Conservation (phyloP, 2,888 invertebrate genomes). For the Sphaerophoria rueppellii region DNA sequence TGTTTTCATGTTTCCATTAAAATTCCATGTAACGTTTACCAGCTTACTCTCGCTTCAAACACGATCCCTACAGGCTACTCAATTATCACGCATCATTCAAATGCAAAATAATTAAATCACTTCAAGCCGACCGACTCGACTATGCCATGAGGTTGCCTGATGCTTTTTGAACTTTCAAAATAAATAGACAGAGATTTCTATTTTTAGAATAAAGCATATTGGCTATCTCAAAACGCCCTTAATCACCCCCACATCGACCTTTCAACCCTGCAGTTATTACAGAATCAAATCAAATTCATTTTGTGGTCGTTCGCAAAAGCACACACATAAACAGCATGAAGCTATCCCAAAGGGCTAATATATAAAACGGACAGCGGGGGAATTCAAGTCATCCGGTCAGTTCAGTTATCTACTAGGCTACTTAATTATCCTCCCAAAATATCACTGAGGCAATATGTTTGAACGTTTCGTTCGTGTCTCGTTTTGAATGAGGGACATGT, state of each 20-base stretch:
- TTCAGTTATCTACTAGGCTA: neutral
- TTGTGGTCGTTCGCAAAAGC: conserved; percentile 1
- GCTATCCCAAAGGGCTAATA: conserved; percentile 1
- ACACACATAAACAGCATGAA: neutral
- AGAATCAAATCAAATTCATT: conserved; percentile 1
- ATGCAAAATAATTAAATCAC: too few species aligned
- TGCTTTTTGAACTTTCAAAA: too few species aligned
- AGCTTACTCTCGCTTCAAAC: too few species aligned
- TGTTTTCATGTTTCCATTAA: too few species aligned
- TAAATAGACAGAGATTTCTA: too few species aligned
- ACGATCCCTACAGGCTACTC: too few species aligned
- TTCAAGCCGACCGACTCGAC: too few species aligned
- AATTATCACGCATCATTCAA: too few species aligned
- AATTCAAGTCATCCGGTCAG: neutral
- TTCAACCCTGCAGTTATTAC: neutral
- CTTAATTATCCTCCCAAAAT: neutral
- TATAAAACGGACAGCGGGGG: neutral
- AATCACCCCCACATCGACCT: neutral
- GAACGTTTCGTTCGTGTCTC: neutral
- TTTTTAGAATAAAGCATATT: too few species aligned
- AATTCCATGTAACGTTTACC: too few species aligned
- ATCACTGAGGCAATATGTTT: neutral
- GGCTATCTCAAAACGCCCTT: neutral
- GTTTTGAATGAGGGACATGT: conserved; percentile 12
- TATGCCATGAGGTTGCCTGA: too few species aligned